Base-by-base conservation (phyloP, 2,113 vertebrate species). In the Xerus inauris region DNA sequence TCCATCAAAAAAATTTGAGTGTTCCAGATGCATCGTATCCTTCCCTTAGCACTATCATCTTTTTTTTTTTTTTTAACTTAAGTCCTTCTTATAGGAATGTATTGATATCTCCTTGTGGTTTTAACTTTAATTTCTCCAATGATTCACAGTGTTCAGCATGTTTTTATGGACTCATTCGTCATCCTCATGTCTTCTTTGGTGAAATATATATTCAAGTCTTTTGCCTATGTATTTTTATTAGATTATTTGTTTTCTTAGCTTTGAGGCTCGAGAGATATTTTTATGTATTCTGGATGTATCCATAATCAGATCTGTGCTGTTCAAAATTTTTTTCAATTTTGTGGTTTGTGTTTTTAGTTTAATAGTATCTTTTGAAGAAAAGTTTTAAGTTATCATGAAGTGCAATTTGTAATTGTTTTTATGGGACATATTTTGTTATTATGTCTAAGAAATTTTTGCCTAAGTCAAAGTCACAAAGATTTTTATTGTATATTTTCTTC, bases 341-440 rank as follows among this genome's bases (percentile, higher is more conserved):
- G 42, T 85, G 32, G 8, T 57, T 84, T 90, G 42, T 87, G 49
- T 76, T 89, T 84, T 72, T 79, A 54, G 51, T 89, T n/a, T 45
- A 93, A n/a, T n/a, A 76, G 30, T 73, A 13, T 75, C n/a, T 84
- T 89, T 85, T 51, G 64, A 80, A 85, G 45, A 88, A 80, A 90
- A 51, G 3, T 24, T 62, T 89, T 72, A 59, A 90, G 72, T 73
- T 90, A 75, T 59, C 38, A 64, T 75, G 40, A 35, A 57, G 32
- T 75, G 26, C 47, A 77, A 40, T 35, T 86, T 73, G 54, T 81
- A 51, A 79, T 8, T 45, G 54, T 14, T 35, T 81, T 80, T 65
- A 28, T 81, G 35, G 30, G 11, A 67, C 65, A 59, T 40, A 47
- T 59, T 75, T 90, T 79, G 64, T 45, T 89, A 32, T 79, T 28